phyloP scores from a whole-genome alignment of 2,888 invertebrate genomes.

The Masnerella sp. region DNA sequence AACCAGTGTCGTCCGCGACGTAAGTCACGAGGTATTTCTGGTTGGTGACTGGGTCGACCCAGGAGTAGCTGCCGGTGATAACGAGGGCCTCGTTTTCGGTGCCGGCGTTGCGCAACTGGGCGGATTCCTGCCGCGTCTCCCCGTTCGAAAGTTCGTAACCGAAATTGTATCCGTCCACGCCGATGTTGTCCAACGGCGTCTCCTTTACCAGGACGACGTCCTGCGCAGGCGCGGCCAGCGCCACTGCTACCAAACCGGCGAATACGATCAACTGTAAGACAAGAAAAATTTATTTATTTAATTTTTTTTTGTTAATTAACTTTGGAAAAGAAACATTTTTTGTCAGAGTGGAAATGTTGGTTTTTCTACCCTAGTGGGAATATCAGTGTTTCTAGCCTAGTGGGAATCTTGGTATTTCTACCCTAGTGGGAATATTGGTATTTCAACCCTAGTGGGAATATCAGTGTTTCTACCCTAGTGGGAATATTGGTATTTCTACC shows the following conservation, averaged over 20 bases:
- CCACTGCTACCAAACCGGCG: constrained; percentile 66
- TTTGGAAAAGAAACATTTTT: too few relatives aligned
- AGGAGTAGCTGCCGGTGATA: constrained; percentile 68
- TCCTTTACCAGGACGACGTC: constrained; percentile 49
- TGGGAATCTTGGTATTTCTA: too few relatives aligned
- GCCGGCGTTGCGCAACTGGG: constrained; percentile 64
- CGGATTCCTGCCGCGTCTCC: constrained; percentile 65
- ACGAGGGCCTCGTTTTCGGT: constrained; percentile 64
- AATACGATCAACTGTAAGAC: constrained; percentile 64
- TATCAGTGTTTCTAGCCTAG: too few relatives aligned
- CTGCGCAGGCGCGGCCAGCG: constrained; percentile 64
- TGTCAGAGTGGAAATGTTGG: not conserved
- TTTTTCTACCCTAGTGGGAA: too few relatives aligned
- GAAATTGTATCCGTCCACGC: constrained; percentile 59
- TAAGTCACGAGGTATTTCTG: constrained; percentile 65
- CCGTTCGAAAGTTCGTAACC: constrained; percentile 62
- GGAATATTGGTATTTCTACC: too few relatives aligned
- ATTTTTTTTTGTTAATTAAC: not conserved
- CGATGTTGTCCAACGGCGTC: constrained; percentile 45
- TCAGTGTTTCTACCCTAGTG: too few relatives aligned
- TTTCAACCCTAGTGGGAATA: too few relatives aligned
- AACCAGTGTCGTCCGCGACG: constrained; percentile 67
- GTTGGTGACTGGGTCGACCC: constrained; percentile 67
- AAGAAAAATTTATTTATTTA: not conserved
- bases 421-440: too few relatives aligned